A percentile compares a stretch with the other conserved stretches of the same genome.
phyloP scores from a whole-genome alignment of 2,113 vertebrate species.

The Trachemys scripta region DNA sequence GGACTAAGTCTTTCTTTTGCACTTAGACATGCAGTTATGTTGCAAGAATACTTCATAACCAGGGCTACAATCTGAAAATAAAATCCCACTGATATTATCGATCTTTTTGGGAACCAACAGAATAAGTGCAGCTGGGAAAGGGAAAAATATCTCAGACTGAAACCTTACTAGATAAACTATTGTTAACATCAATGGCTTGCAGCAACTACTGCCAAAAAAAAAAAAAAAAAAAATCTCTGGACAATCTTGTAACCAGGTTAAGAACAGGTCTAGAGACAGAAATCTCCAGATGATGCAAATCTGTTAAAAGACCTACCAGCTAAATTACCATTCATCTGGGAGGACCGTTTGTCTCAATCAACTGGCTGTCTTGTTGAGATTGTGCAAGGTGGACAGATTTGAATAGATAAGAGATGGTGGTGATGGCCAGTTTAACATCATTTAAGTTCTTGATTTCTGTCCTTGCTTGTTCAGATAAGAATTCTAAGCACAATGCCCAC shows the following conservation, averaged over 20 bases:
- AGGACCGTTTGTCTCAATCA: neutral
- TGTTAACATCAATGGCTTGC: conserved; percentile 25
- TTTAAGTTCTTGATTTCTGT: neutral
- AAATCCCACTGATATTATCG: neutral
- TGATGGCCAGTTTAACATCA: neutral
- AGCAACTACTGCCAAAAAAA: conserved; percentile 24
- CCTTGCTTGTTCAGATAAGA: neutral
- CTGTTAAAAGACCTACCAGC: neutral
- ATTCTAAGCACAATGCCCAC: neutral
- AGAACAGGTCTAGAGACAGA: conserved; percentile 34
- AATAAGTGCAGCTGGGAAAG: neutral
- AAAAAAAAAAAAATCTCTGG: neutral
- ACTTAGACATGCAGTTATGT: neutral
- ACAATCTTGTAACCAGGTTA: neutral
- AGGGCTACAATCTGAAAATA: neutral
- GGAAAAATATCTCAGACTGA: neutral
- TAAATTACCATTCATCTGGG: neutral
- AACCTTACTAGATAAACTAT: neutral
- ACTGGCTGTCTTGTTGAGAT: neutral
- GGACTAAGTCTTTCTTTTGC: neutral
- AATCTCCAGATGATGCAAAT: neutral
- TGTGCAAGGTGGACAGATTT: neutral
- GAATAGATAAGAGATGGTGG: neutral
- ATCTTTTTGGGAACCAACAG: neutral
- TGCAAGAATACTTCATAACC: neutral